These are phyloP conservation scores for Coracopsis vasa DNA, from an alignment of 2,113 vertebrate species.

Conservation along the genomic window DNA sequence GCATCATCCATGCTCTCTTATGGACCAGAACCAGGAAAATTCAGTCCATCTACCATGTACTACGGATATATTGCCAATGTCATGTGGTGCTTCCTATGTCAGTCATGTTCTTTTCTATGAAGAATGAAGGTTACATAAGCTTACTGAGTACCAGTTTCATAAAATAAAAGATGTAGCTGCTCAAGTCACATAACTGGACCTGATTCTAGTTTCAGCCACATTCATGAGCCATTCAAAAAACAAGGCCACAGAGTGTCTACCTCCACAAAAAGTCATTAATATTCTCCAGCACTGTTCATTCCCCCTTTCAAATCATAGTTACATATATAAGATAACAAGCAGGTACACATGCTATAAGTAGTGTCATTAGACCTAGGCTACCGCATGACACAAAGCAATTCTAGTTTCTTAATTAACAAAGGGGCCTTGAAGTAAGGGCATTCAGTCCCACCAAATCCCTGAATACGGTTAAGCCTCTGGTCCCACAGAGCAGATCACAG, in stretches of 20 bases:
- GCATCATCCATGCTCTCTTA: background rate
- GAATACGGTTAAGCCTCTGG: background rate
- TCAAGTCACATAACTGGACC: background rate
- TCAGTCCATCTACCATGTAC: background rate
- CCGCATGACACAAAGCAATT: background rate
- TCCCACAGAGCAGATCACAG: background rate
- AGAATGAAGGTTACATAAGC: background rate
- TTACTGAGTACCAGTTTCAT: background rate
- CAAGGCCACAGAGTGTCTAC: background rate
- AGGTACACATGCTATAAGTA: background rate
- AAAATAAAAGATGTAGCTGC: background rate
- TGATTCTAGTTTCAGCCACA: background rate
- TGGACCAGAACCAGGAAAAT: background rate
- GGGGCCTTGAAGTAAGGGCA: background rate
- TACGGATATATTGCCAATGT: background rate
- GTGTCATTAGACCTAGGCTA: background rate
- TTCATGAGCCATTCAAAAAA: background rate
- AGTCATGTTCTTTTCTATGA: background rate
- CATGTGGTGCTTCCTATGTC: fast-evolving
- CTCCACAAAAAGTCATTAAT: background rate
- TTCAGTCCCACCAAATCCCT: background rate
- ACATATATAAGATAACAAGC: background rate
- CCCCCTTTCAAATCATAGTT: background rate
- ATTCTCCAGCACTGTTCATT: background rate
- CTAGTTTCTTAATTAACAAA: background rate